phyloP scores from a whole-genome alignment of 2,113 vertebrate genomes.

The Pica pica region DNA sequence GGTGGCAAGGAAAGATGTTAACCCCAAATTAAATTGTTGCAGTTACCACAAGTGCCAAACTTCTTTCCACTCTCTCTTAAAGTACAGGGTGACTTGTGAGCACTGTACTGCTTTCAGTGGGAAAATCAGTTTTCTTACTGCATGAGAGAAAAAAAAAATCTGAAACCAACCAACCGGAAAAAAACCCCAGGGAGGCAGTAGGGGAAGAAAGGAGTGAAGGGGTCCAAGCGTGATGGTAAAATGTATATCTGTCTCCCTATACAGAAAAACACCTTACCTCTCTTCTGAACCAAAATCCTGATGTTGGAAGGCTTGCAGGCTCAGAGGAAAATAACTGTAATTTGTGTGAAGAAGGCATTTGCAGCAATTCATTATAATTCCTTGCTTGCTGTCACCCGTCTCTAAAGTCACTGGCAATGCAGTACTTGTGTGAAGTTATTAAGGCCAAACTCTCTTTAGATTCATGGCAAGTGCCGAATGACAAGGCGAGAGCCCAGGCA shows the following conservation, averaged over 20 bases:
- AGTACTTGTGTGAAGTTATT: slow-evolving; percentile 66
- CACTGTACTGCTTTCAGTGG: neutral
- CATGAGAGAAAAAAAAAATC: neutral
- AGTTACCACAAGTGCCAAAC: neutral
- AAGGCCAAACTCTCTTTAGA: slow-evolving; percentile 65
- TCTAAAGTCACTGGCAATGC: slow-evolving; percentile 63
- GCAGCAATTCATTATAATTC: slow-evolving; percentile 68
- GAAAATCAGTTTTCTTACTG: neutral
- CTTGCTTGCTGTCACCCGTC: slow-evolving; percentile 57
- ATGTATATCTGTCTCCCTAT: neutral
- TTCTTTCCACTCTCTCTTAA: neutral
- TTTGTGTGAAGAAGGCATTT: slow-evolving; percentile 59
- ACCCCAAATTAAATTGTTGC: neutral
- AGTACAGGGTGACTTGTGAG: neutral
- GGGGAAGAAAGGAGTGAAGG: neutral
- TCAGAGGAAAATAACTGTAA: slow-evolving; percentile 60
- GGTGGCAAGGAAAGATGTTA: neutral
- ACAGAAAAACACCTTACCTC: neutral
- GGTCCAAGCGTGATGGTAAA: neutral
- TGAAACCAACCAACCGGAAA: neutral
- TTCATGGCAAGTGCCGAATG: slow-evolving; percentile 54
- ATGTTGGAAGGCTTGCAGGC: slow-evolving; percentile 7
- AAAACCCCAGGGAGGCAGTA: neutral
- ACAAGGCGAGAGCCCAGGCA: slow-evolving; percentile 48
- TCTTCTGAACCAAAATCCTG: slow-evolving; percentile 28